Conservation (phyloP, 2,888 invertebrate genomes). For the Orthonevra nobilis region DNA sequence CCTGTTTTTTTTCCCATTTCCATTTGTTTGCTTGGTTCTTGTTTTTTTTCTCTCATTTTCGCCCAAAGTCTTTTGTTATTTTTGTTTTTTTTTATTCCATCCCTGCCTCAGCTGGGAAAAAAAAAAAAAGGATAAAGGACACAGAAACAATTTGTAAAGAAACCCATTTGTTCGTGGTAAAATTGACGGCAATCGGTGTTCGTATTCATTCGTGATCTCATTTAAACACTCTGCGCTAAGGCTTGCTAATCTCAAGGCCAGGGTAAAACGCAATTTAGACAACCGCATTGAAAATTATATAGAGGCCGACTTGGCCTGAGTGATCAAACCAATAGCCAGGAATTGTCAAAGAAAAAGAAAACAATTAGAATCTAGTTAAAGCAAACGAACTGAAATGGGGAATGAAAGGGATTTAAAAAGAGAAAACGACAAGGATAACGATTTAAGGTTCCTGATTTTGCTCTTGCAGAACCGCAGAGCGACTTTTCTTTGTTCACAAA, state of each 20-base stretch:
- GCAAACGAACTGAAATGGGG: slow-evolving; percentile 54
- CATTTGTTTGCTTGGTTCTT: too few species aligned
- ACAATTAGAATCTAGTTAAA: slow-evolving; percentile 52
- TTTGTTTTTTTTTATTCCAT: slow-evolving; percentile 16
- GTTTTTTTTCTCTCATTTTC: too few species aligned
- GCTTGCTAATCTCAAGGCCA: slow-evolving; percentile 32
- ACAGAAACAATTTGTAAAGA: slow-evolving; percentile 57
- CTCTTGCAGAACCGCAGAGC: slow-evolving; percentile 17
- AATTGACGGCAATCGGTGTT: neutral
- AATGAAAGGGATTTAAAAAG: slow-evolving; percentile 60
- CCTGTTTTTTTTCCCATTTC: slow-evolving; percentile 16
- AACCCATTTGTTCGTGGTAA: slow-evolving; percentile 44
- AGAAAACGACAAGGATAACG: slow-evolving; percentile 43
- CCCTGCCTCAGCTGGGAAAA: neutral
- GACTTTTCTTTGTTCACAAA: slow-evolving; percentile 1
- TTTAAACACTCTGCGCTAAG: slow-evolving; percentile 40
- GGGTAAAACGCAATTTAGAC: slow-evolving; percentile 24
- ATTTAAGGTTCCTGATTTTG: slow-evolving; percentile 3
- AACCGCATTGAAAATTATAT: slow-evolving; percentile 29
- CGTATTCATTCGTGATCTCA: slow-evolving; percentile 34
- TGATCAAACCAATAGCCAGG: neutral
- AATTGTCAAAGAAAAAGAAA: slow-evolving; percentile 32
- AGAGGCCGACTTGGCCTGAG: slow-evolving; percentile 7
- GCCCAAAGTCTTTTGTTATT: too few species aligned
- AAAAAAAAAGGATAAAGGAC: slow-evolving; percentile 34